A percentile compares a stretch with the other conserved stretches of the same genome.
Evolutionary conservation across 2,888 invertebrate genomes (phyloP).

Genomic region (Ferrisia virgata): DNA sequence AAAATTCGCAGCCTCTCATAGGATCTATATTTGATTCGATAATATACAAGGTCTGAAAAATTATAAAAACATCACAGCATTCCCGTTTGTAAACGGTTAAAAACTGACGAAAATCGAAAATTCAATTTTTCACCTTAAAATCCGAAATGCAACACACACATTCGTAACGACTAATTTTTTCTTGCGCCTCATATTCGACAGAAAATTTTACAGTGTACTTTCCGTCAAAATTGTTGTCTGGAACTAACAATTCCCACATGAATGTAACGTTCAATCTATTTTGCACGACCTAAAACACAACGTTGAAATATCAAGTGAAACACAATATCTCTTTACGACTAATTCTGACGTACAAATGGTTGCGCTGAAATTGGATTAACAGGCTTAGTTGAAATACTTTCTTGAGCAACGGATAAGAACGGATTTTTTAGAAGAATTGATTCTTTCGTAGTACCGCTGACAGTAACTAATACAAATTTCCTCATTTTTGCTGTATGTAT

Average conservation of each 20-base stretch:
- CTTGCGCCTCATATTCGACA: not conserved
- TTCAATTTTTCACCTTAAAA: not conserved
- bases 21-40: constrained; percentile 76
- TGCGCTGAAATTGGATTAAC: constrained; percentile 21
- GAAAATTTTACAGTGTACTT: constrained; percentile 22
- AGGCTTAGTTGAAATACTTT: not conserved
- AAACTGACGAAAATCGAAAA: no score
- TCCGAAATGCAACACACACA: constrained; percentile 15
- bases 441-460: constrained; percentile 60
- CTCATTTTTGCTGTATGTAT: constrained; percentile 79
- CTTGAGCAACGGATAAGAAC: not conserved
- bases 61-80: not conserved
- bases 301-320: not conserved
- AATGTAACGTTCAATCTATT: constrained; percentile 48
- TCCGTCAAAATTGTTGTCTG: constrained; percentile 22
- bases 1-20: constrained; percentile 75
- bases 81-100: no score
- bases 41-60: constrained; percentile 71
- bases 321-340: not conserved
- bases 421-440: constrained; percentile 52
- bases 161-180: constrained; percentile 20
- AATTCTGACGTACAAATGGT: constrained; percentile 24
- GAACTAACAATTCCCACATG: constrained; percentile 49
- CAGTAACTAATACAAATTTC: constrained; percentile 78
- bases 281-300: constrained; percentile 14